Evolutionary conservation across 2,888 invertebrate genomes (phyloP).

Genomic region (Colostygia pectinataria): DNA sequence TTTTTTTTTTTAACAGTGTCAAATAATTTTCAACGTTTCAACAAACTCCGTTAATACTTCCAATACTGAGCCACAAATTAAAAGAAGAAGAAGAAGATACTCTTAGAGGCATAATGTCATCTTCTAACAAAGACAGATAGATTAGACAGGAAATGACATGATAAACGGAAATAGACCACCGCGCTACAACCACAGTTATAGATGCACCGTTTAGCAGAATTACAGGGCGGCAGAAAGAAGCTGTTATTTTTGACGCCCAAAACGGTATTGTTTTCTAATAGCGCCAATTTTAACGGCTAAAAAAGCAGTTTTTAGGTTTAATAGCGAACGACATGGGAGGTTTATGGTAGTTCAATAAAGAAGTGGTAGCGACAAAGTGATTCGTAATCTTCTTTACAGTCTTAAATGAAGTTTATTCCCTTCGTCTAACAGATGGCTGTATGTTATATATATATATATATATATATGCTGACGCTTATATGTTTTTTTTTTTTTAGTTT

Average conservation of each 20-base stretch:
- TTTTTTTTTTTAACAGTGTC: too few relatives aligned
- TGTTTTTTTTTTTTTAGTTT: too few relatives aligned
- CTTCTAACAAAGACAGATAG: conserved; percentile 8
- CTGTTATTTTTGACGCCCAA: conserved; percentile 56
- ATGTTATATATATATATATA: too few relatives aligned
- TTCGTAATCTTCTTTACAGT: too few relatives aligned
- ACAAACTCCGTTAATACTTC: too few relatives aligned
- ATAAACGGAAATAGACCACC: conserved; percentile 48
- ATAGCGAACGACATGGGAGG: conserved; percentile 18
- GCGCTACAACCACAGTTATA: conserved; percentile 33
- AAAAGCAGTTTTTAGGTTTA: conserved; percentile 16
- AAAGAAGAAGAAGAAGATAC: too few relatives aligned
- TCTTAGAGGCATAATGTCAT: too few relatives aligned
- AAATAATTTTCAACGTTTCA: too few relatives aligned
- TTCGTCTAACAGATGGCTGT: too few relatives aligned
- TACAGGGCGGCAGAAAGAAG: conserved; percentile 61
- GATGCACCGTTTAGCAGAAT: conserved; percentile 63
- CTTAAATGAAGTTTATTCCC: too few relatives aligned
- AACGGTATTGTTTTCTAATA: conserved; percentile 13
- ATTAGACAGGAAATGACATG: conserved; percentile 33
- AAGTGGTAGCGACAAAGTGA: not conserved
- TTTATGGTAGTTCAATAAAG: conserved; percentile 8
- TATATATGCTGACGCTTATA: too few relatives aligned
- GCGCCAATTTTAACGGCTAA: conserved; percentile 12
- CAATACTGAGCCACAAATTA: too few relatives aligned